Base-by-base conservation (phyloP, 1,140 invertebrate genomes). In the Nixonia krombeini region DNA sequence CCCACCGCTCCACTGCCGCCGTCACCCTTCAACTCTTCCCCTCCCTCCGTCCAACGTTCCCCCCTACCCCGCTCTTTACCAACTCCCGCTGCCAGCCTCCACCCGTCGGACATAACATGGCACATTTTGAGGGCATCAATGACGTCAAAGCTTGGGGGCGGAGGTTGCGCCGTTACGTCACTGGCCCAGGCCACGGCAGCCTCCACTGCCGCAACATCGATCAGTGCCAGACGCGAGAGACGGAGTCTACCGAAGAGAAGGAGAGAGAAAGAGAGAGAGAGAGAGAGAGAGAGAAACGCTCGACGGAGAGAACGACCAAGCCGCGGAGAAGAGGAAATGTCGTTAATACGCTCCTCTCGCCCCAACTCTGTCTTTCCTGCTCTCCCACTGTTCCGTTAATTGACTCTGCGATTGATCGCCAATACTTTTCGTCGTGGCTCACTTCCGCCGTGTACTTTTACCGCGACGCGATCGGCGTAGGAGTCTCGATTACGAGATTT, bases 101-200 rank as follows among this genome's bases (percentile, higher is more conserved):
- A n/a, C n/a, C n/a, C n/a, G n/a, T 9, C 29, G 29, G n/a, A 33
- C 38, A 47, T 52, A 58, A 63, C 63, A 50, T 62, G 68, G 73
- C 74, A 77, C 76, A 80, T 79, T 65, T 80, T 81, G 76, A 80
- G 76, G 78, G 78, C 79, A 81, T 81, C 75, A 78, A 71, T 82
- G 80, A 80, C 80, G 80, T 82, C 80, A 80, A 71, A 70, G 66
- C 75, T 69, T 66, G 71, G 73, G 66, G 78, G 74, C 71, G 74
- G 78, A 78, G 78, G 74, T 78, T 79, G 62, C 63, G 64, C 40
- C 28, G 67, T 68, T 67, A 70, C 71, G 72, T 75, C 77, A 75
- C 74, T 73, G 66, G 74, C 75, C 75, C 72, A 71, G 70, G 72
- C 72, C 71, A 65, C 56, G 63, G 64, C 74, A 76, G 72, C 73